A percentile compares a stretch with the other conserved stretches of the same genome.
phyloP scores from a whole-genome alignment of 2,113 vertebrate genomes.

The Haemorhous mexicanus region DNA sequence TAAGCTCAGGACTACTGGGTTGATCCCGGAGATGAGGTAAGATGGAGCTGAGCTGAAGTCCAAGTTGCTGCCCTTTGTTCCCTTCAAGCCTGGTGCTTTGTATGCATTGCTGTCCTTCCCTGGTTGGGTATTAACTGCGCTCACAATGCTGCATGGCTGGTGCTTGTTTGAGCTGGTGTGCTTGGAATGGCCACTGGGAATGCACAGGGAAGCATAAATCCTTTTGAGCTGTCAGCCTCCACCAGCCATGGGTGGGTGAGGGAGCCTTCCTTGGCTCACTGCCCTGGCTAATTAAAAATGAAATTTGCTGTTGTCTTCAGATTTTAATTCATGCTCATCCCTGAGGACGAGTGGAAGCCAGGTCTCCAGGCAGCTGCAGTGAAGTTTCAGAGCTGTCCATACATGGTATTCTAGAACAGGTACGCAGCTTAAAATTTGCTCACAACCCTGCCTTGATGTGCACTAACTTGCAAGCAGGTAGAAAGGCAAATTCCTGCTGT shows the following conservation, averaged over 20 bases:
- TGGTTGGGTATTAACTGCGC: constrained; percentile 29
- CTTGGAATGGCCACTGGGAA: constrained; percentile 18
- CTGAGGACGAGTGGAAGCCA: not conserved
- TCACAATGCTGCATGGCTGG: constrained; percentile 21
- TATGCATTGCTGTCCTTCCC: not conserved
- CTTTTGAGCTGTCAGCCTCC: constrained; percentile 6
- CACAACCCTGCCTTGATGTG: not conserved
- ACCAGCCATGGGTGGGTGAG: not conserved
- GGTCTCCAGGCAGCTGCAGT: constrained; percentile 7
- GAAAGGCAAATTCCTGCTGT: not conserved
- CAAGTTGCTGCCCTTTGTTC: not conserved
- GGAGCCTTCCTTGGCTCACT: constrained; percentile 38
- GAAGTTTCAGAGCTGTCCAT: not conserved
- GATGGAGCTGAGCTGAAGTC: not conserved
- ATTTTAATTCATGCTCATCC: constrained; percentile 19
- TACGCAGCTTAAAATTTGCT: not conserved
- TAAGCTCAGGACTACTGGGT: constrained; percentile 25
- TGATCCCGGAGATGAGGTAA: constrained; percentile 34
- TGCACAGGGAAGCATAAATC: not conserved
- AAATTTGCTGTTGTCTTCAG: constrained; percentile 53
- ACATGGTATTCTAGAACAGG: not conserved
- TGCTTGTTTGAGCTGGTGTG: not conserved
- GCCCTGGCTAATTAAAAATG: constrained; percentile 45
- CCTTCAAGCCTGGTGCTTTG: not conserved
- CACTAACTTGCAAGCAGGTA: not conserved